Evolutionary conservation across 1,140 invertebrate species (phyloP).

Genomic region (Planococcus citri): DNA sequence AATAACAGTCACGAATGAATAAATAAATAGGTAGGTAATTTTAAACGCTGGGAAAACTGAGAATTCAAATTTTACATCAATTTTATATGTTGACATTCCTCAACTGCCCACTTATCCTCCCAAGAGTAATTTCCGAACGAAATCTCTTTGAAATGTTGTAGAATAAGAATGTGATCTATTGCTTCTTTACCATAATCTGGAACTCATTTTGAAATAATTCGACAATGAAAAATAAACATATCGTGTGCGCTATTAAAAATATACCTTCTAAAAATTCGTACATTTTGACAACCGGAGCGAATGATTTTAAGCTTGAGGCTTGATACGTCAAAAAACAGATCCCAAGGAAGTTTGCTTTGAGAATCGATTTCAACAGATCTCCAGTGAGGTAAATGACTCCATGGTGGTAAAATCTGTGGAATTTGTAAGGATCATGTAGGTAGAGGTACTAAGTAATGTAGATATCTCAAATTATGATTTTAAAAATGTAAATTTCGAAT

Average conservation of each 20-base stretch:
- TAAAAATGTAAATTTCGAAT: background rate
- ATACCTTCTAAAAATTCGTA: slow-evolving; percentile 59
- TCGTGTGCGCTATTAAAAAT: background rate
- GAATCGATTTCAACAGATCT: slow-evolving; percentile 39
- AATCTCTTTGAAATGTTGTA: slow-evolving; percentile 73
- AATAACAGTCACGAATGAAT: too few species aligned
- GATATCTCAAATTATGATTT: background rate
- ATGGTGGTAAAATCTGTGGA: slow-evolving; percentile 71
- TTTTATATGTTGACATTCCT: slow-evolving; percentile 37
- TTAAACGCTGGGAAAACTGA: too few species aligned
- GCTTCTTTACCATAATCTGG: slow-evolving; percentile 35
- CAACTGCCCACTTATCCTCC: slow-evolving; percentile 63
- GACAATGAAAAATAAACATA: too few species aligned
- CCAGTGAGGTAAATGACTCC: slow-evolving; percentile 85
- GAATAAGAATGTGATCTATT: slow-evolving; percentile 63
- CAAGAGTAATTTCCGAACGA: slow-evolving; percentile 39
- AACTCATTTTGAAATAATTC: slow-evolving; percentile 31
- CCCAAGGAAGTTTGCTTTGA: slow-evolving; percentile 55
- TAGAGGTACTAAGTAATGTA: background rate
- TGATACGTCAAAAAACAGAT: slow-evolving; percentile 70
- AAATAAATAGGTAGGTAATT: too few species aligned
- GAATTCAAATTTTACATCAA: slow-evolving; percentile 12
- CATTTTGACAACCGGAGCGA: slow-evolving; percentile 79
- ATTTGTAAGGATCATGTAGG: background rate
- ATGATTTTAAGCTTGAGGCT: slow-evolving; percentile 55